Base-by-base conservation (phyloP, 2,113 vertebrate genomes). In the Xiphophorus hellerii region DNA sequence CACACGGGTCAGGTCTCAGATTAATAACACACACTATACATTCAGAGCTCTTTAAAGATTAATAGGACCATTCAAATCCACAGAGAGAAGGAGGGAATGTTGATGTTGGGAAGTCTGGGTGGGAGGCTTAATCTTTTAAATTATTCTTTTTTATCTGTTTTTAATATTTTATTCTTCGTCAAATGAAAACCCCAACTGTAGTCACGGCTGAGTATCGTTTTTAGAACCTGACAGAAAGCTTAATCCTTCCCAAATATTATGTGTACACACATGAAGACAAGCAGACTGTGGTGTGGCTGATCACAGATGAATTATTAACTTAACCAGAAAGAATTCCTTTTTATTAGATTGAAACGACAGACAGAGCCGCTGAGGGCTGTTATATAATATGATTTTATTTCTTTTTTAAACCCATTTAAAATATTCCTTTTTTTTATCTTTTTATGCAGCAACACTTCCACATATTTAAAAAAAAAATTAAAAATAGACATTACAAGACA, bases 11-110 rank as follows among this genome's bases (percentile, higher is more conserved):
- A 13, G 13, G 22, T 42, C 28, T 60, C 66, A 33, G 25, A 15
- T 4, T 71, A 42, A 39, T 31, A 37, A 54, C 29, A 70, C 22
- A 17, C 66, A 28, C 31, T 20, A 74, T 67, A 82, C 51, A 30
- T 44, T 58, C 69, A 2, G 20, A 44, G 73, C 69, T 58, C 71
- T 68, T 87, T 44, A 88, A 85, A 87, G 22, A 80, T 83, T 76
- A 42, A 91, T 73, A 35, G 29, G 14, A 30, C 25, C 25, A 13
- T 39, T 63, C 62, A 77, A 58, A 77, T 14, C 5, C 51, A 51
- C 25, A 33, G 11, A 42, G 30, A 58, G 62, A 54, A 8, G 29
- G 66, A 37, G 44, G 35, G 25, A n/a, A 6, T 9, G 15, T 79
- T 61, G 73, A n/a, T 86, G 84, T 79, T 80, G 76, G 81, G 30